Percentiles rank a stretch among this genome's conserved stretches.
Evolutionary conservation across 2,113 vertebrate genomes (phyloP).

Genomic region (Tragelaphus strepsiceros): DNA sequence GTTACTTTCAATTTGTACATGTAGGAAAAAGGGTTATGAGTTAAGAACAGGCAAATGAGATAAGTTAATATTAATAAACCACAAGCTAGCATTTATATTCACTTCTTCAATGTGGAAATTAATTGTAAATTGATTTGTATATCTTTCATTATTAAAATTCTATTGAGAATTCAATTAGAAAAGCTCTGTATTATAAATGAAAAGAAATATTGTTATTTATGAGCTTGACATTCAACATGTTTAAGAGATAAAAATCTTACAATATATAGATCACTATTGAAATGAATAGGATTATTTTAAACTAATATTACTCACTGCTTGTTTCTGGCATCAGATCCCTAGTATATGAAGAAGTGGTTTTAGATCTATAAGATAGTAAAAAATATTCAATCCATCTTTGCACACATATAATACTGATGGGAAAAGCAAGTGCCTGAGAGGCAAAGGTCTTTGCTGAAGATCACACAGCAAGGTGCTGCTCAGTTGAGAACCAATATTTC

Average conservation of each 20-base stretch:
- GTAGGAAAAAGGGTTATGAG: background rate
- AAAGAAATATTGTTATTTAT: slow-evolving; percentile 27
- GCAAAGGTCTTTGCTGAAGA: background rate
- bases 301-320: background rate
- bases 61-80: background rate
- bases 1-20: background rate
- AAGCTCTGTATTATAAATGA: slow-evolving; percentile 25
- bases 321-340: background rate
- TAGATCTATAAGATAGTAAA: background rate
- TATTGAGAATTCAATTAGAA: slow-evolving; percentile 29
- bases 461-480: background rate
- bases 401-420: background rate
- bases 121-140: background rate
- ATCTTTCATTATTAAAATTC: slow-evolving; percentile 53
- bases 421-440: background rate
- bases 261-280: background rate
- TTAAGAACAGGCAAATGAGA: background rate
- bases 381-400: background rate
- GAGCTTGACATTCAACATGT: background rate
- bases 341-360: background rate
- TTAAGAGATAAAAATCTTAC: background rate
- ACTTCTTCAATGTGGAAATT: background rate
- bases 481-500: background rate
- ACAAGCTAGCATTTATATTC: background rate
- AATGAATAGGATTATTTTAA: background rate